Evolutionary conservation across 2,113 vertebrate species (phyloP), one percentile per base, ranked within the genome.

Genomic region (Ciconia maguari): DNA sequence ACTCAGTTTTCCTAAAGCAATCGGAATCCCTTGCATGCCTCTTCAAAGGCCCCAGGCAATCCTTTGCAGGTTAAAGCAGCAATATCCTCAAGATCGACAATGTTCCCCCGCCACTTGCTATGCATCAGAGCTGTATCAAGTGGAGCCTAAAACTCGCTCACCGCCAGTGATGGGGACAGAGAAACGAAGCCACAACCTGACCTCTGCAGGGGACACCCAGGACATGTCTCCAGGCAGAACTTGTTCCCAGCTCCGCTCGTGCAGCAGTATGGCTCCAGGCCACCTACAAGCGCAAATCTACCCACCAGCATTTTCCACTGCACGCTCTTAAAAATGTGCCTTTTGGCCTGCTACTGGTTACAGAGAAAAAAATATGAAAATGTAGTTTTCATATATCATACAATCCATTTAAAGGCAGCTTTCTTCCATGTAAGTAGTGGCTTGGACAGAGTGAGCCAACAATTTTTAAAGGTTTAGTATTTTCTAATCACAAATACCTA

Each of bases 51-150:
- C 20, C 27, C 27, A 14, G 10, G 41, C 48, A 75, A 41, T 26
- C 16, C 42, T 64, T 71, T 41, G 21, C n/a, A 62, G 32, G 26
- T 85, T 42, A 81, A 92, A 81, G 66, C 24, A 81, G 16, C 17
- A 78, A 34, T 7, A 64, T 10, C 10, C 13, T 70, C n/a, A 57
- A 68, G 55, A 85, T 21, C 11, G 20, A 42, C 25, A 60, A 20
- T 2, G 9, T 51, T 72, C 13, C 14, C 29, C 26, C 0, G 0
- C 13, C 41, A 65, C 30, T 42, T 76, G 62, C 54, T 81, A 41
- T 6, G 11, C 2, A 44, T 34, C 52, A 69, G 34, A 87, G 10
- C 38, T 64, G 13, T 48, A 65, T 17, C 5, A 55, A 88, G 36
- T 0, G 1, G 22, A 79, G 20, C 41, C 65, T 55, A n/a, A 74